Evolutionary conservation across 2,113 vertebrate genomes (phyloP).

Genomic region (Marcusenius ussheri): DNA sequence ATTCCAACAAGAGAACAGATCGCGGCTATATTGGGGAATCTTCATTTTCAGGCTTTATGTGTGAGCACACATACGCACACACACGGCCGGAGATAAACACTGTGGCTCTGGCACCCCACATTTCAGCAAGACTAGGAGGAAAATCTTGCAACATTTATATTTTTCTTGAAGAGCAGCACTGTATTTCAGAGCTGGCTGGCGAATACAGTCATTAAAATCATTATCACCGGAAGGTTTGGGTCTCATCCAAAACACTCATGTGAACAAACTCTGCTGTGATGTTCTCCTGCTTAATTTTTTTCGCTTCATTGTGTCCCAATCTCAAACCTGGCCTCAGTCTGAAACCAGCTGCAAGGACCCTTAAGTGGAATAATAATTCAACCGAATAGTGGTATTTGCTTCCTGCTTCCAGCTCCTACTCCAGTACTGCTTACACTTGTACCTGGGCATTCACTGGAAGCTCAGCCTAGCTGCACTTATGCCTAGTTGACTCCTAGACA

Average conservation of each 20-base stretch:
- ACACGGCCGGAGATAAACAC: not conserved
- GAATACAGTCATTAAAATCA: conserved; percentile 12
- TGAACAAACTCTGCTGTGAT: conserved; percentile 21
- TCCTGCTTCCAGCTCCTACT: not conserved
- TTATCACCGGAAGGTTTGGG: conserved; percentile 29
- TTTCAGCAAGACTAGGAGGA: conserved; percentile 18
- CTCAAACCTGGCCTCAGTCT: conserved; percentile 13
- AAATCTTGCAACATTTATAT: conserved; percentile 13
- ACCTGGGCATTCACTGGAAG: not conserved
- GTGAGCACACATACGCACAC: not conserved
- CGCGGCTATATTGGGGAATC: not conserved
- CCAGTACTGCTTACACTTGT: not conserved
- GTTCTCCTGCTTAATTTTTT: conserved; percentile 23
- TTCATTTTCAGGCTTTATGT: not conserved
- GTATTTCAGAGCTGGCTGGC: conserved; percentile 11
- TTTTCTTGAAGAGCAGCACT: conserved; percentile 32
- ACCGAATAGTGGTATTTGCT: not conserved
- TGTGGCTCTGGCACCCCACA: not conserved
- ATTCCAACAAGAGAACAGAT: not conserved
- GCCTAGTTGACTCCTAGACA: not conserved
- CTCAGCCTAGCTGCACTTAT: not conserved
- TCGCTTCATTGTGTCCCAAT: conserved; percentile 18
- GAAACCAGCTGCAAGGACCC: conserved; percentile 30
- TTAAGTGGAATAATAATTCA: conserved; percentile 23
- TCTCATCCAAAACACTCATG: conserved; percentile 27